Percentiles rank a stretch among this genome's conserved stretches.
These are phyloP conservation scores for Dolichallabes microphthalmus DNA, from an alignment of 2,113 vertebrate species.

Conservation along the genomic window DNA sequence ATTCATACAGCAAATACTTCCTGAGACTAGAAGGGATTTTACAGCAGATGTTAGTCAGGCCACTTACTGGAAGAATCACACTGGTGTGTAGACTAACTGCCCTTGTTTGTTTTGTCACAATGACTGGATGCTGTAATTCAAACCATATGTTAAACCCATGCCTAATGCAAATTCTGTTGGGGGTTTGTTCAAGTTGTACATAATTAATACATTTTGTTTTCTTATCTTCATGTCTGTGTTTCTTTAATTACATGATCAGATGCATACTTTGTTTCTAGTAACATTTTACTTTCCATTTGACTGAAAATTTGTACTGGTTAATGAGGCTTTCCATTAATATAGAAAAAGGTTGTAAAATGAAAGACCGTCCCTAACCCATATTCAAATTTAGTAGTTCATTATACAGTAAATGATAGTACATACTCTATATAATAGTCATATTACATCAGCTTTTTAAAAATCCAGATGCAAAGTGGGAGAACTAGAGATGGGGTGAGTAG, in stretches of 20 bases:
- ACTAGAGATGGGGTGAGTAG: not conserved
- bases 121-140: conserved; percentile 57
- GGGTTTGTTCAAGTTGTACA: conserved; percentile 68
- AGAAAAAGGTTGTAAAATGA: not conserved
- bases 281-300: not conserved
- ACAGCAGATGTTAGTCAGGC: conserved; percentile 1
- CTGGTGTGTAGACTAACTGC: conserved; percentile 63
- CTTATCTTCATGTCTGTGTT: conserved; percentile 25
- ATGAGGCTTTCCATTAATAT: not conserved
- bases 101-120: conserved; percentile 63
- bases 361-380: not conserved
- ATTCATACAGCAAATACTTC: not conserved
- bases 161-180: conserved; percentile 62
- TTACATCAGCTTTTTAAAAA: not conserved
- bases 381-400: no score
- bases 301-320: no score
- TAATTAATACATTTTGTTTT: conserved; percentile 63
- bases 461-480: not conserved
- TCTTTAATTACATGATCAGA: not conserved
- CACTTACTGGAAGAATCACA: conserved; percentile 28
- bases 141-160: conserved; percentile 47
- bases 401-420: no score
- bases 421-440: not conserved
- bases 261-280: not conserved
- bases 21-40: not conserved